Conservation (phyloP, 2,888 invertebrate species). For the Agriopis marginaria region DNA sequence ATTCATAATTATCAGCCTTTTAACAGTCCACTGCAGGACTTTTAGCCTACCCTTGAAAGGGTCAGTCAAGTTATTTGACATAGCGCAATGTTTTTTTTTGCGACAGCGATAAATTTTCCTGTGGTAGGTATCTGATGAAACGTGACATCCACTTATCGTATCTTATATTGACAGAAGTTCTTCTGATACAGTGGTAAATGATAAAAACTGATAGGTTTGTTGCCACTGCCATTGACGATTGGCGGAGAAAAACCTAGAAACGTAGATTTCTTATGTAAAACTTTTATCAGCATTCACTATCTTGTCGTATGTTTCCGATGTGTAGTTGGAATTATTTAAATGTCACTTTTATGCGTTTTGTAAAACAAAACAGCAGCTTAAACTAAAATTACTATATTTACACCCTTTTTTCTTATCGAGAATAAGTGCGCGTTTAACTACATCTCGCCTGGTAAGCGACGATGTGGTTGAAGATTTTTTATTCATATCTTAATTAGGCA, state of each 20-base stretch:
- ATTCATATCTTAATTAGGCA: too few species aligned
- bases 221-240: conserved; percentile 25
- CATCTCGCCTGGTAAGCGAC: too few species aligned
- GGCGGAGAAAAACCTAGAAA: conserved; percentile 24
- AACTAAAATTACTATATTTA: too few species aligned
- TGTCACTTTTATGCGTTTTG: background rate
- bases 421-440: too few species aligned
- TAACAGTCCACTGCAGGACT: too few species aligned
- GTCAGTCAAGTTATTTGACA: background rate
- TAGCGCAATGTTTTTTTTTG: background rate
- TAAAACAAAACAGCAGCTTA: too few species aligned
- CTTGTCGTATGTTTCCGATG: background rate
- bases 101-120: conserved; percentile 3
- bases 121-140: background rate
- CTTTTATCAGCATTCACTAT: background rate
- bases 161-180: conserved; percentile 21
- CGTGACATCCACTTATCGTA: conserved; percentile 11
- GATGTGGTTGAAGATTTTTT: too few species aligned
- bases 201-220: conserved; percentile 23
- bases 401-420: too few species aligned
- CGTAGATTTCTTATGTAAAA: conserved; percentile 8
- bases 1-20: too few species aligned
- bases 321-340: background rate
- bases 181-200: conserved; percentile 13
- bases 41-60: too few species aligned